Evolutionary conservation across 2,888 invertebrate species (phyloP).

Genomic region (Gari tellinella): DNA sequence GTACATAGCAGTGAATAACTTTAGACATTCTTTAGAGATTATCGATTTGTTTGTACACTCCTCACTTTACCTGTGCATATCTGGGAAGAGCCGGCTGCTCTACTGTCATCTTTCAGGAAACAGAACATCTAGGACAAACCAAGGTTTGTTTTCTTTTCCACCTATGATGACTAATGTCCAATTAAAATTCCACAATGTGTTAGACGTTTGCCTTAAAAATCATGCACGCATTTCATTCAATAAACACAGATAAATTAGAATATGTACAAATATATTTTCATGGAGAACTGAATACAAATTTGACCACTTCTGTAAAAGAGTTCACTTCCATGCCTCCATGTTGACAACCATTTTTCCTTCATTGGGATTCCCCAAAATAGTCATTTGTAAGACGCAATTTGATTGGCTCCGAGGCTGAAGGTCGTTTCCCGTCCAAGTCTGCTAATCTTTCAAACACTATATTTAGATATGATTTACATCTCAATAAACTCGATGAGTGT

Average conservation of each 20-base stretch:
- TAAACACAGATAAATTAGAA: no score
- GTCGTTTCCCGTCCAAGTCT: no score
- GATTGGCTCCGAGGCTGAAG: slow-evolving; percentile 25
- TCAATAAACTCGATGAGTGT: no score
- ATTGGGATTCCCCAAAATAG: slow-evolving; percentile 22
- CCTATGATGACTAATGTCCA: background rate
- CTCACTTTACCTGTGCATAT: slow-evolving; percentile 56
- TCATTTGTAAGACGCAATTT: slow-evolving; percentile 12
- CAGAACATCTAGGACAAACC: background rate
- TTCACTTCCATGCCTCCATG: slow-evolving; percentile 31
- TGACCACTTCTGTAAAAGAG: background rate
- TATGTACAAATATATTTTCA: no score
- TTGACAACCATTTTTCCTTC: slow-evolving; percentile 40
- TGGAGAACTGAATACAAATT: background rate
- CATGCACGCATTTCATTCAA: no score
- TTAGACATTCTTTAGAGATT: no score
- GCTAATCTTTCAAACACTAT: no score
- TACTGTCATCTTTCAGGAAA: slow-evolving; percentile 60
- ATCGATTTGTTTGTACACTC: no score
- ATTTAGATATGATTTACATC: no score
- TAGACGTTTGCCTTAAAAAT: no score
- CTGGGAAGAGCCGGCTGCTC: slow-evolving; percentile 65
- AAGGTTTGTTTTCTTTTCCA: background rate
- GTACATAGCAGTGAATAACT: no score
- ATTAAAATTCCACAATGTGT: no score